phyloP scores from a whole-genome alignment of 2,797 vertebrate species.

The Crenuchus spilurus region DNA sequence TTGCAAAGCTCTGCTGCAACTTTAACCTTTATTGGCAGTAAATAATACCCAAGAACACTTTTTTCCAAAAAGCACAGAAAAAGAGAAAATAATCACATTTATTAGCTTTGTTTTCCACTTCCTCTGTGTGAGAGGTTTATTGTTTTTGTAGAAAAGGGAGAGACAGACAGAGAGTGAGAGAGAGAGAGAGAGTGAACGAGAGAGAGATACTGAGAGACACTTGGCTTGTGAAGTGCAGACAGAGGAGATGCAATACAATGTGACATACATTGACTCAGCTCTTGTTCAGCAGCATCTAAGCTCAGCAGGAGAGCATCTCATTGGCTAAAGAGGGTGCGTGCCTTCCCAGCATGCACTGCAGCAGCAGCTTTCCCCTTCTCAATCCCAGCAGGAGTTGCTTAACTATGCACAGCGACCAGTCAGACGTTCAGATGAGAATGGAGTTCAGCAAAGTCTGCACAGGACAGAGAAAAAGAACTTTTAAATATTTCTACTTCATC shows the following conservation, averaged over 20 bases:
- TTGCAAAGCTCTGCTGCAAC: constrained; percentile 10
- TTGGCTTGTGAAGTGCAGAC: constrained; percentile 23
- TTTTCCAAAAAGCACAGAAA: constrained; percentile 21
- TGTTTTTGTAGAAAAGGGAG: neutral
- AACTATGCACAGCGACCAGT: neutral
- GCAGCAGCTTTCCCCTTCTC: constrained; percentile 38
- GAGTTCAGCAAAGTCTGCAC: constrained; percentile 5
- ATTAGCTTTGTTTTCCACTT: constrained; percentile 4
- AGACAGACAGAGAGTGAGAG: neutral
- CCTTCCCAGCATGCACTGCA: constrained; percentile 45
- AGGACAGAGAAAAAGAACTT: constrained; percentile 7
- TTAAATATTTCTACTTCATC: constrained; percentile 2
- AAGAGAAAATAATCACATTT: constrained; percentile 4
- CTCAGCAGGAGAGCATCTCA: constrained; percentile 44
- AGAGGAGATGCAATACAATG: constrained; percentile 47
- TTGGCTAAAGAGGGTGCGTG: constrained; percentile 30
- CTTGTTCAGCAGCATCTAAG: constrained; percentile 44
- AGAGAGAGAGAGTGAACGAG: neutral
- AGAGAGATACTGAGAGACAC: constrained; percentile 1
- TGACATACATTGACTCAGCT: constrained; percentile 51
- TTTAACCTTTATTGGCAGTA: constrained; percentile 39
- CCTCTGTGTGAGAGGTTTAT: neutral
- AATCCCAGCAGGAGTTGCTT: constrained; percentile 29
- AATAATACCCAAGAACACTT: constrained; percentile 20
- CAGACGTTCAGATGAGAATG: constrained; percentile 27